phyloP scores from a whole-genome alignment of 92 coral and sea anemone genomes.

The Zoanthus sansibaricus region DNA sequence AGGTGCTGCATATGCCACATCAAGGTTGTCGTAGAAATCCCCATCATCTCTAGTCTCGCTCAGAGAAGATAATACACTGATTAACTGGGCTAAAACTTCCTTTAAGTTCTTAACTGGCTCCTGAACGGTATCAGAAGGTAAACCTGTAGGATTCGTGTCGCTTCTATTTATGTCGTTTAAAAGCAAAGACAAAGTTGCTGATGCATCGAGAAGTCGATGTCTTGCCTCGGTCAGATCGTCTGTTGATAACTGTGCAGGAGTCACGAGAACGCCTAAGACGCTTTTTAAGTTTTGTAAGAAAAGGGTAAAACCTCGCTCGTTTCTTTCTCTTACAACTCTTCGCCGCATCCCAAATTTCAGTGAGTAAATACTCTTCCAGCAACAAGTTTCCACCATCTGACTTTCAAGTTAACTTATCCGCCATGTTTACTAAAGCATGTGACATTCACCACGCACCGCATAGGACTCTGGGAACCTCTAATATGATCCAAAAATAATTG shows the following conservation, averaged over 20 bases:
- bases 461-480: not conserved
- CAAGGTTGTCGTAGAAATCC: constrained; percentile 18
- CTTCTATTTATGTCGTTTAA: constrained; percentile 42
- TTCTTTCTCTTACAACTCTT: no score
- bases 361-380: no score
- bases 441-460: not conserved
- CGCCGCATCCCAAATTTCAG: no score
- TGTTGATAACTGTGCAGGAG: constrained; percentile 41
- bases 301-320: no score
- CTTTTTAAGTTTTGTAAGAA: no score
- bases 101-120: no score
- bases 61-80: constrained; percentile 15
- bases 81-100: constrained; percentile 2
- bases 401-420: not conserved
- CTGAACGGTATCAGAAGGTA: constrained; percentile 29
- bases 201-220: constrained; percentile 52
- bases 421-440: not conserved
- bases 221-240: constrained; percentile 54
- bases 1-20: constrained; percentile 18
- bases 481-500: not conserved
- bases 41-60: constrained; percentile 6
- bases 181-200: constrained; percentile 48
- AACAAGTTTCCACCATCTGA: no score
- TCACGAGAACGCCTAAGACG: no score
- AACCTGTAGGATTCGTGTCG: constrained; percentile 38